Evolutionary conservation across 2,113 vertebrate genomes (phyloP).

Genomic region (Etia nguti): DNA sequence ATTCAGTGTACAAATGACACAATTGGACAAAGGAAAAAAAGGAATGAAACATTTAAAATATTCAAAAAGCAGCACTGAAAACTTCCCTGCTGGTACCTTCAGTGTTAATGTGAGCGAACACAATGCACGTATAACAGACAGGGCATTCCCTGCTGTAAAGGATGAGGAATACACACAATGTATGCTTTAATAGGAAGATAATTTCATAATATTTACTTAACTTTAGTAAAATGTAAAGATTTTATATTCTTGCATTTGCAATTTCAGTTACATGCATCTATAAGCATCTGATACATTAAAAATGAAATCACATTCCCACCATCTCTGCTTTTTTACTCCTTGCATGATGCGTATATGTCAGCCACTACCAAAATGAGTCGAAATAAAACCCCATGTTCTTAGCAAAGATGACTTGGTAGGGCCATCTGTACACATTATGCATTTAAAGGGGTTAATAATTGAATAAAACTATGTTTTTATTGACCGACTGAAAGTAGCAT

Average conservation of each 20-base stretch:
- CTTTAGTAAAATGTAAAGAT: neutral
- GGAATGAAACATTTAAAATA: neutral
- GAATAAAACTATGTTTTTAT: slow-evolving; percentile 49
- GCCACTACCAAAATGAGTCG: neutral
- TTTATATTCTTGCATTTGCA: neutral
- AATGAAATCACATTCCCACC: neutral
- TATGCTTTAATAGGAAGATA: neutral
- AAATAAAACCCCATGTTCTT: neutral
- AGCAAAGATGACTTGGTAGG: neutral
- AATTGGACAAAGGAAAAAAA: neutral
- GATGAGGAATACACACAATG: neutral
- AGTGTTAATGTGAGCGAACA: neutral
- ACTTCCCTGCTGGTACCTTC: neutral
- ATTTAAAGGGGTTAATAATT: slow-evolving; percentile 64
- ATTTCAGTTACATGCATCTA: neutral
- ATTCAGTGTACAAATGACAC: neutral
- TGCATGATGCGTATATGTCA: neutral
- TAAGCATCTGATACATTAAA: neutral
- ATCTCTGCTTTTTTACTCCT: neutral
- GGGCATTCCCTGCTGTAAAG: neutral
- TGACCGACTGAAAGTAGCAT: slow-evolving; percentile 17
- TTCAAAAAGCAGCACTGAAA: neutral
- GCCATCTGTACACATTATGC: slow-evolving; percentile 52
- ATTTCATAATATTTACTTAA: neutral
- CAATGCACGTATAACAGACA: neutral